A percentile compares a stretch with the other conserved stretches of the same genome.
Evolutionary conservation across 2,888 invertebrate species (phyloP).

Genomic region (Diploptera punctata): DNA sequence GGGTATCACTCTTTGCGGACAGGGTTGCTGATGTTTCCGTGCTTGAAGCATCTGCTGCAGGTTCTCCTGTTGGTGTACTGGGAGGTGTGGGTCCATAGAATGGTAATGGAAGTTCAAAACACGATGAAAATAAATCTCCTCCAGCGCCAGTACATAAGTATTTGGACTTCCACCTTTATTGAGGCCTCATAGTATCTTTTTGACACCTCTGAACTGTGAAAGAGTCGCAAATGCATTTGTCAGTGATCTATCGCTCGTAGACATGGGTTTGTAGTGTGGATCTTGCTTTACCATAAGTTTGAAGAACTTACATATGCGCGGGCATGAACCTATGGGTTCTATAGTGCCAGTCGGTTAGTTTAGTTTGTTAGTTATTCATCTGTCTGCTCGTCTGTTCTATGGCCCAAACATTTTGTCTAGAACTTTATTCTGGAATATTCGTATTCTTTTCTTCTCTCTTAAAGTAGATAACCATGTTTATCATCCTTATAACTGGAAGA

Average conservation of each 20-base stretch:
- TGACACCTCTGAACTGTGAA: conserved; percentile 79
- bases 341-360: no score
- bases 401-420: no score
- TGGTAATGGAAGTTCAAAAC: conserved; percentile 78
- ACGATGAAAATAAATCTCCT: conserved; percentile 72
- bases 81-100: conserved; percentile 54
- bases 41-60: neutral
- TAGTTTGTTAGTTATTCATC: no score
- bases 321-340: no score
- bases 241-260: conserved; percentile 54
- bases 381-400: no score
- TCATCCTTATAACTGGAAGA: no score
- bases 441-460: no score
- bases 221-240: conserved; percentile 78
- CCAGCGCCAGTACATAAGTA: conserved; percentile 27
- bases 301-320: no score
- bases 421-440: no score
- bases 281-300: conserved; percentile 87
- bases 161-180: conserved; percentile 46
- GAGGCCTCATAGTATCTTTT: conserved; percentile 72
- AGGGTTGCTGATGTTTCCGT: neutral
- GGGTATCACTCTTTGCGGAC: neutral
- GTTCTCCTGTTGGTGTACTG: conserved; percentile 31
- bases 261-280: conserved; percentile 76
- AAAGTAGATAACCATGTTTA: no score